Evolutionary conservation across 2,113 vertebrate species (phyloP).

Genomic region (Apistogramma diplotaenia): DNA sequence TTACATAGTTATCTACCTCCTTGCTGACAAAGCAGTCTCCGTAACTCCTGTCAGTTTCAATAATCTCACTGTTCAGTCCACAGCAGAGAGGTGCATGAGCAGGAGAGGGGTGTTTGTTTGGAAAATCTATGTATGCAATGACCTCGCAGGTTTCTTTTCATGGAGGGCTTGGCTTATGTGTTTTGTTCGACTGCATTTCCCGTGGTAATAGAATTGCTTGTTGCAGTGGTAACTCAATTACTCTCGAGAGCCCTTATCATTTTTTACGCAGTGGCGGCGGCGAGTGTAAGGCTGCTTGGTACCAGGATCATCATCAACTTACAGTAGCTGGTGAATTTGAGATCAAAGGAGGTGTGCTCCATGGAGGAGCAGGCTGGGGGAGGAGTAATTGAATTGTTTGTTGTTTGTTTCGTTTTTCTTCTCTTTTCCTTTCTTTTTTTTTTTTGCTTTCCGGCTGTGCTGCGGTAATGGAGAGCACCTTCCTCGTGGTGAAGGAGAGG

Average conservation of each 20-base stretch:
- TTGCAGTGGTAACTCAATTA: constrained; percentile 67
- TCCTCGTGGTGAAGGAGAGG: constrained; percentile 29
- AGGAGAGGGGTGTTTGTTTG: constrained; percentile 1
- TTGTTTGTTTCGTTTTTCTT: constrained; percentile 67
- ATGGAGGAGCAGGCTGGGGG: constrained; percentile 31
- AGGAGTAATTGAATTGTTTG: constrained; percentile 77
- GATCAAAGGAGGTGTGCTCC: constrained; percentile 59
- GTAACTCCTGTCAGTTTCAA: neutral
- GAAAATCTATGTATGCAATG: constrained; percentile 10
- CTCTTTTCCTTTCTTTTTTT: constrained; percentile 45
- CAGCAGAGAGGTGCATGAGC: neutral
- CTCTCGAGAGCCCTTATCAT: constrained; percentile 65
- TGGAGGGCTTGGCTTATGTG: constrained; percentile 6
- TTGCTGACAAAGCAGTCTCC: neutral
- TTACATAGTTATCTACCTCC: neutral
- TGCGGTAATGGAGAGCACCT: constrained; percentile 45
- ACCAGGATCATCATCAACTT: constrained; percentile 56
- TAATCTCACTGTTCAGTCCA: constrained; percentile 2
- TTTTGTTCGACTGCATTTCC: constrained; percentile 48
- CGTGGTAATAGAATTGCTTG: constrained; percentile 67
- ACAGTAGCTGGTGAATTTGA: constrained; percentile 59
- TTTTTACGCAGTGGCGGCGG: constrained; percentile 25
- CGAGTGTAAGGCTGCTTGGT: constrained; percentile 4
- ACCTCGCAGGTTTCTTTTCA: constrained; percentile 34
- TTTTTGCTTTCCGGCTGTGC: constrained; percentile 11